These are phyloP conservation scores for Drosophila dives DNA, from an alignment of 2,888 invertebrate genomes.

Conservation along the genomic window DNA sequence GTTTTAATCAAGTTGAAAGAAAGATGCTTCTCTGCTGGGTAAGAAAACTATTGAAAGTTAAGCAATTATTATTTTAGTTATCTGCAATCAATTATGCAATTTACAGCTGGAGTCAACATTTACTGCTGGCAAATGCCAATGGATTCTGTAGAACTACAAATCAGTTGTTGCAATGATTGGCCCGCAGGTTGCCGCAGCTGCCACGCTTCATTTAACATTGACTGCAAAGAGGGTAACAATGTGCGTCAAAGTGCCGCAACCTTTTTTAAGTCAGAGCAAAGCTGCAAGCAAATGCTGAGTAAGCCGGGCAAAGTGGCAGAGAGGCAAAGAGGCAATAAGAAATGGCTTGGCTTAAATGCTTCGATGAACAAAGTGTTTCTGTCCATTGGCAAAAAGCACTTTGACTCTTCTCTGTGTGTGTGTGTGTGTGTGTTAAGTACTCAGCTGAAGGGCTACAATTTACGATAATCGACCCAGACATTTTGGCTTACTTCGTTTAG, in stretches of 20 bases:
- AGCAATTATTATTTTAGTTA: not conserved
- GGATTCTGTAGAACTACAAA: slow-evolving; percentile 20
- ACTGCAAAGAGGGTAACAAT: slow-evolving; percentile 4
- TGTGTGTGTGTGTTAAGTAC: slow-evolving; percentile 14
- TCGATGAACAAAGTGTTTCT: slow-evolving; percentile 60
- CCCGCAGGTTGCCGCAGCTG: slow-evolving; percentile 36
- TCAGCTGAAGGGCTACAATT: slow-evolving; percentile 46
- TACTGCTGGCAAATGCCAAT: slow-evolving; percentile 50
- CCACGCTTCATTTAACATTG: slow-evolving; percentile 65
- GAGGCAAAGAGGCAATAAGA: slow-evolving; percentile 53
- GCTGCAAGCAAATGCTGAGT: slow-evolving; percentile 11
- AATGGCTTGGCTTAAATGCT: slow-evolving; percentile 71
- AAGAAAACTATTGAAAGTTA: not conserved
- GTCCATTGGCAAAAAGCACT: slow-evolving; percentile 34
- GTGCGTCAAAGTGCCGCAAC: slow-evolving; percentile 42
- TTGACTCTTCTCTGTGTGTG: slow-evolving; percentile 14
- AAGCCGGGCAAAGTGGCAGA: not conserved
- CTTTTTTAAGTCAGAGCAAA: slow-evolving; percentile 47
- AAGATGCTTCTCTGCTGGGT: not conserved
- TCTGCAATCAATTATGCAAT: slow-evolving; percentile 62
- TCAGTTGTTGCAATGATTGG: slow-evolving; percentile 41
- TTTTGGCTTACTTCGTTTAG: slow-evolving; percentile 63
- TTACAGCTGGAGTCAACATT: slow-evolving; percentile 48
- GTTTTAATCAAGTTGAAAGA: not conserved
- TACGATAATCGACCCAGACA: slow-evolving; percentile 49